Evolutionary conservation across 1,140 invertebrate species (phyloP).

Genomic region (Drosophila simulans): DNA sequence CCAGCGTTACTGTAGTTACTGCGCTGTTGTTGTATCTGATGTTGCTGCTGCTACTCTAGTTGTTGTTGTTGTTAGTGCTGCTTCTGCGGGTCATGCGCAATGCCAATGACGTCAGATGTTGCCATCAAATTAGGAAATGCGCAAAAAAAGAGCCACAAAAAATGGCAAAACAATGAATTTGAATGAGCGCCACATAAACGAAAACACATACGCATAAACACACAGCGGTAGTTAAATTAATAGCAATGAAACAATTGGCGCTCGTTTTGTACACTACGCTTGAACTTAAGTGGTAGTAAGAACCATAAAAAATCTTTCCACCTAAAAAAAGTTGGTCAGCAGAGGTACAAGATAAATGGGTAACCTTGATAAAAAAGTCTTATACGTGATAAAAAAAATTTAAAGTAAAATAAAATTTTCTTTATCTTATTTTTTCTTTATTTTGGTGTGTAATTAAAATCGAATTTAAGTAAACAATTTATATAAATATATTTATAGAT

Average conservation of each 20-base stretch:
- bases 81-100: constrained; percentile 73
- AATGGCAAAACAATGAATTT: constrained; percentile 56
- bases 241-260: constrained; percentile 2
- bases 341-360: background rate
- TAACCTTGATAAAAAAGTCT: background rate
- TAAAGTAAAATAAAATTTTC: too few relatives aligned
- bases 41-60: constrained; percentile 23
- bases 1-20: constrained; percentile 42
- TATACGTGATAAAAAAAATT: too few relatives aligned
- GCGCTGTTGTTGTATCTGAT: background rate
- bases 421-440: too few relatives aligned
- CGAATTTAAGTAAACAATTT: too few relatives aligned
- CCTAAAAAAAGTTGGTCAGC: background rate
- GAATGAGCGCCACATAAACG: constrained; percentile 53
- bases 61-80: constrained; percentile 28
- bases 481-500: too few relatives aligned
- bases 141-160: constrained; percentile 53
- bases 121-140: constrained; percentile 77
- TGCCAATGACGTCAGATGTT: constrained; percentile 73
- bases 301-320: background rate
- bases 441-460: too few relatives aligned
- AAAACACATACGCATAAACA: constrained; percentile 32
- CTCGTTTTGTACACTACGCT: background rate
- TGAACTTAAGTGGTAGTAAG: background rate
- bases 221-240: constrained; percentile 15